Conservation (phyloP, 2,113 vertebrate species). For the Trogon surrucura region DNA sequence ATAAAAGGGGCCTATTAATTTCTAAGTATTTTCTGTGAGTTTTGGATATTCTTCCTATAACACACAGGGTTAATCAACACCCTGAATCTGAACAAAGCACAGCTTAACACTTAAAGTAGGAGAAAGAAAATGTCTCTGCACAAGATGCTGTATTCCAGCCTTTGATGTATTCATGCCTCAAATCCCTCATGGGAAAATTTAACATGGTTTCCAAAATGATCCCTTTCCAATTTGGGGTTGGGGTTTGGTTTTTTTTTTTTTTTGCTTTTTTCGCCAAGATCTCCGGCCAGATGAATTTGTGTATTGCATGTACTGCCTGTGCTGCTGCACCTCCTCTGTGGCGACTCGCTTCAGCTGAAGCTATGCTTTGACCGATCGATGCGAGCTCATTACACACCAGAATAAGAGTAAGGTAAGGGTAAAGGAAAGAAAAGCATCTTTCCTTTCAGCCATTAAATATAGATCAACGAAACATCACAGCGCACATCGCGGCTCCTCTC, state of each 20-base stretch:
- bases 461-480: slow-evolving; percentile 56
- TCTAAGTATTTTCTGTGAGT: not conserved
- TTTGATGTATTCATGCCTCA: accelerated
- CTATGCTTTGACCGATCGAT: slow-evolving; percentile 64
- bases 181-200: not conserved
- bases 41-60: not conserved
- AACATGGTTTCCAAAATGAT: slow-evolving; percentile 1
- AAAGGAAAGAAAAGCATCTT: slow-evolving; percentile 52
- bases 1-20: not conserved
- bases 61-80: not conserved
- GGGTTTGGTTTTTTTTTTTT: not conserved
- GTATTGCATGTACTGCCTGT: not conserved
- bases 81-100: slow-evolving; percentile 21
- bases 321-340: slow-evolving; percentile 49
- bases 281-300: not conserved
- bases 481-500: not conserved
- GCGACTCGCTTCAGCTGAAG: slow-evolving; percentile 59
- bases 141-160: not conserved
- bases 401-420: slow-evolving; percentile 45
- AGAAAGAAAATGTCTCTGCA: not conserved
- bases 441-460: slow-evolving; percentile 79
- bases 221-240: not conserved
- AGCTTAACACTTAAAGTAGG: not conserved
- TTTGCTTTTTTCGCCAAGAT: not conserved
- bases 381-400: slow-evolving; percentile 64